Evolutionary conservation across 2,113 vertebrate species (phyloP), one percentile per base, ranked within the genome.

Genomic region (Regulus satrapa): DNA sequence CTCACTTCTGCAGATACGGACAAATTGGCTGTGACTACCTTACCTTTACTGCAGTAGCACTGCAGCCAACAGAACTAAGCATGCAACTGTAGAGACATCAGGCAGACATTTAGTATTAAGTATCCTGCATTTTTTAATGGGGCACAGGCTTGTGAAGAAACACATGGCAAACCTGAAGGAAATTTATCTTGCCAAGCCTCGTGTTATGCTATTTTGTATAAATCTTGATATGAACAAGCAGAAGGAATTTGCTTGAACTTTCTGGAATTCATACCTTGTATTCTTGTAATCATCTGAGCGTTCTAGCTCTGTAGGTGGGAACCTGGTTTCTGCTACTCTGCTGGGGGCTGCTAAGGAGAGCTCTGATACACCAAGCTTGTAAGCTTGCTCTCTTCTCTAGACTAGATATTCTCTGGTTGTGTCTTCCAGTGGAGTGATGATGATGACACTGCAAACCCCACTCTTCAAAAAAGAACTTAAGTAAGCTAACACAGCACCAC

Each of bases 221-320:
- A 96, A 90, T 86, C 95, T 91, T 93, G 58, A 79, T 76, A 88
- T 10, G 77, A 96, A 95, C 51, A 89, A 96, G 87, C 68, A 88
- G n/a, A 86, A 94, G 49, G 64, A 93, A 95, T 93, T 93, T 90
- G 61, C 64, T 80, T 96, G 88, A 93, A 92, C 82, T 94, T 94
- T 71, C 63, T 86, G 83, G 85, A 93, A 94, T 96, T 92, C 87
- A 92, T 94, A 76, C 34, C 36, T 83, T 48, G 15, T 92, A 85
- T 89, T 89, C 51, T 54, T 92, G 52, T 55, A 84, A 94, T 84
- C 32, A 48, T 84, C 43, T 48, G 56, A 71, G 32, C 0, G 0
- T 83, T 90, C 48, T 59, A 88, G 75, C 59, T 93, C 78, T 80
- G 46, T 51, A 71, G 45, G 18, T 81, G 29, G 72, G 31, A 96